These are phyloP conservation scores for Drosophila neonasuta DNA, from an alignment of 2,888 invertebrate species.

Conservation along the genomic window DNA sequence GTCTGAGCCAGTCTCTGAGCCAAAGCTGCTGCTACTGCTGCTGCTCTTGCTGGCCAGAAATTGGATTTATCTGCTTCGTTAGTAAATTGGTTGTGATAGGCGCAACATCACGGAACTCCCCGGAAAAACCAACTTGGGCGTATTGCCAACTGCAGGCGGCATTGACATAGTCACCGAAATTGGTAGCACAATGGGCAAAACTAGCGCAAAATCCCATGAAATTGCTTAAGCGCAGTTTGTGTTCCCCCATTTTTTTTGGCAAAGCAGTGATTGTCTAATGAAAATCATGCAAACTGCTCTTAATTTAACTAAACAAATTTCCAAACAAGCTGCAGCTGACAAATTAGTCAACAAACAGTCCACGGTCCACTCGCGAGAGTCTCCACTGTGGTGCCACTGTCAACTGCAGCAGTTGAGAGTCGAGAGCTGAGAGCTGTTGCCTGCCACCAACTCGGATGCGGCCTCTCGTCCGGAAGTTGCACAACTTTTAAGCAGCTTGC, in stretches of 20 bases:
- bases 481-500: constrained; percentile 68
- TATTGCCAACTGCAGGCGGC: constrained; percentile 54
- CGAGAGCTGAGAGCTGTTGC: constrained; percentile 26
- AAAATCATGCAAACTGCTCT: constrained; percentile 1
- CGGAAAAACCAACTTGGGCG: constrained; percentile 42
- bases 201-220: neutral
- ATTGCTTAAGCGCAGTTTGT: neutral
- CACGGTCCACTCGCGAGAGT: neutral
- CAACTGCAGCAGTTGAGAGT: constrained; percentile 12
- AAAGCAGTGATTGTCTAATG: neutral
- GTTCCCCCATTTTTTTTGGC: neutral
- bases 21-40: constrained; percentile 32
- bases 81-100: constrained; percentile 78
- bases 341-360: constrained; percentile 2
- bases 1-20: constrained; percentile 19
- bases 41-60: constrained; percentile 61
- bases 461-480: constrained; percentile 58
- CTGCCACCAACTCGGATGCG: constrained; percentile 38
- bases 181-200: constrained; percentile 5
- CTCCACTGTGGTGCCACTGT: constrained; percentile 25
- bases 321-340: constrained; percentile 1
- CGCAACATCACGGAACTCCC: constrained; percentile 55
- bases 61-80: constrained; percentile 79
- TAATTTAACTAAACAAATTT: neutral
- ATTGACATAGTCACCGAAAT: constrained; percentile 27